phyloP scores from a whole-genome alignment of 2,888 invertebrate genomes.

The Eremobia ochroleuca region DNA sequence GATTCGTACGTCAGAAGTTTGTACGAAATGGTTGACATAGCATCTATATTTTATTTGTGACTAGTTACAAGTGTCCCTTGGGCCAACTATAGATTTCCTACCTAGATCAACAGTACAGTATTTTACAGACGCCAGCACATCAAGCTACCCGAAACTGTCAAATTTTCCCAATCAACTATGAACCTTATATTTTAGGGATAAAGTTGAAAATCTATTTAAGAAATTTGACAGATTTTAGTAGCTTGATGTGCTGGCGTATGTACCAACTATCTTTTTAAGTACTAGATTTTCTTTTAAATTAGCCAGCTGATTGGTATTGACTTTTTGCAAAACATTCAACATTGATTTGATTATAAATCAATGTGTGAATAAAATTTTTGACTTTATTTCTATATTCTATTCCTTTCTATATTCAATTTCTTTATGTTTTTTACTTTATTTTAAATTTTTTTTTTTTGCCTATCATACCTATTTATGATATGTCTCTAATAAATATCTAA shows the following conservation, averaged over 20 bases:
- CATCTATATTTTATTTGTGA: neutral
- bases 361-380: neutral
- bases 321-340: constrained; percentile 12
- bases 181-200: no score
- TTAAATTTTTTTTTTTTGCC: no score
- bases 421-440: no score
- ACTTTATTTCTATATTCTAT: no score
- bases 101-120: constrained; percentile 40
- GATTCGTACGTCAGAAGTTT: neutral
- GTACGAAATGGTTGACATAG: neutral
- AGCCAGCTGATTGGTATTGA: constrained; percentile 3
- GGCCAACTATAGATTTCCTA: constrained; percentile 4
- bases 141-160: no score
- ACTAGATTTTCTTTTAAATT: constrained; percentile 11
- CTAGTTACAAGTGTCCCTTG: neutral
- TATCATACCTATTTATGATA: constrained; percentile 50
- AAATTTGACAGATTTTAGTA: no score
- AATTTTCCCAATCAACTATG: no score
- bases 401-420: no score
- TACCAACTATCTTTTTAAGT: neutral
- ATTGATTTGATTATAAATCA: neutral
- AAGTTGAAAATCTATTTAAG: no score
- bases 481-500: constrained; percentile 11
- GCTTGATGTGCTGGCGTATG: no score
- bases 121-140: constrained; percentile 16